Evolutionary conservation across 2,888 invertebrate genomes (phyloP), one percentile per base, ranked within the genome.

Genomic region (Eristalis arbustorum): DNA sequence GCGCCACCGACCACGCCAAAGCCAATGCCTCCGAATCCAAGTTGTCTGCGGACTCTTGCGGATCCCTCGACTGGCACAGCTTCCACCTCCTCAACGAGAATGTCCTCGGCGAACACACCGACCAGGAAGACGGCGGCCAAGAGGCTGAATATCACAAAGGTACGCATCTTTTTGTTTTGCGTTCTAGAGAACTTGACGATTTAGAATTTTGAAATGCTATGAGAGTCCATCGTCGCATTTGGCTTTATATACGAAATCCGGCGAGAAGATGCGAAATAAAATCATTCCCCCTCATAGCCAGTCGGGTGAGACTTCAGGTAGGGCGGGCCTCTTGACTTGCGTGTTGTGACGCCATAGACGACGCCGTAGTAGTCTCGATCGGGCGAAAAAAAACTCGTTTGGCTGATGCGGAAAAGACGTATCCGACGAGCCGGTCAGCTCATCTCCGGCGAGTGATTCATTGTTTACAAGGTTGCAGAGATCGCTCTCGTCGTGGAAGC

Each of bases 21-120:
- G 23, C 59, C 59, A 25, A 57, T 22, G 3, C 77, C 69, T 11
- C 71, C 71, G 14, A 42, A 49, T 14, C 72, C 72, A 74, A 73
- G 68, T 63, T 81, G 85, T 14, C 85, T 64, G 64, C 64, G 64
- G 10, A 64, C 64, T 64, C 64, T 14, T 22, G 23, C 28, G 4
- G 37, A 64, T 1, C n/a, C 28, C 13, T 64, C 34, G 10, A 13
- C 18, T 69, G 79, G 76, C 25, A 34, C 73, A 6, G 80, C 63
- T 18, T 68, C 42, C n/a, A 76, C 11, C 40, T 74, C 77, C 11
- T 31, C 61, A 13, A 40, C 59, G 25, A 59, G 13, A 10, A 57
- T 37, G 11, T 64, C 31, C 42, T 61, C 62, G n/a, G 66, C 66
- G n/a, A 56, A 6, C 14, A 42, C 64, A 56, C 56, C 22, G n/a